A percentile compares a stretch with the other conserved stretches of the same genome.
Conservation (phyloP, 2,113 vertebrate species). For the Talpa occidentalis region DNA sequence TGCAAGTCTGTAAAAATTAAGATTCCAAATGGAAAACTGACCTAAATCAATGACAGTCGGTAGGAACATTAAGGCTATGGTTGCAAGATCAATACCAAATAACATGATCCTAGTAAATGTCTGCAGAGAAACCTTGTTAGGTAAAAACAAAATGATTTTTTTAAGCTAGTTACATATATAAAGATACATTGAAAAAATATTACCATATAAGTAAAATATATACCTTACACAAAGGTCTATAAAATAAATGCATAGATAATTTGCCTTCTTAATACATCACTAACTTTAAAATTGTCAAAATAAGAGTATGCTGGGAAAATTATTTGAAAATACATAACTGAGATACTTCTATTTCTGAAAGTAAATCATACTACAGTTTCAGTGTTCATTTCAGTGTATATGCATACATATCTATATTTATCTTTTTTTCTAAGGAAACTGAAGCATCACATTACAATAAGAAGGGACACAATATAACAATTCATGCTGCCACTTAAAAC, state of each 20-base stretch:
- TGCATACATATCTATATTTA: too few species aligned
- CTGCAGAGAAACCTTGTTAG: background rate
- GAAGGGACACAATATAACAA: background rate
- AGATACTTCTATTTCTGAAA: background rate
- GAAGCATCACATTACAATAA: background rate
- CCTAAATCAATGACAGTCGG: slow-evolving; percentile 52
- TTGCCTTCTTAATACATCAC: background rate
- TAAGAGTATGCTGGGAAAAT: background rate
- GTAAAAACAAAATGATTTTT: background rate
- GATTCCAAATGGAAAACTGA: slow-evolving; percentile 63
- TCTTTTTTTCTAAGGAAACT: background rate
- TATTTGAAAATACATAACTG: background rate
- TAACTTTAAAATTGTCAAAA: background rate
- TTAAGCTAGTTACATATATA: background rate
- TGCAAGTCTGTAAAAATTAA: slow-evolving; percentile 64
- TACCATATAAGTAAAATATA: background rate
- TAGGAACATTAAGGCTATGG: background rate
- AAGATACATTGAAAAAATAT: background rate
- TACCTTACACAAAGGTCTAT: background rate
- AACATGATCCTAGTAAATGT: background rate
- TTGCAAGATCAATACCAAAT: slow-evolving; percentile 55
- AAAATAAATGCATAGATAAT: background rate
- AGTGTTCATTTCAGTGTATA: background rate
- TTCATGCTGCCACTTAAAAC: fast-evolving
- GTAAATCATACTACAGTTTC: background rate